These are phyloP conservation scores for Dolichopus griseipennis DNA, from an alignment of 2,888 invertebrate genomes.

Conservation along the genomic window DNA sequence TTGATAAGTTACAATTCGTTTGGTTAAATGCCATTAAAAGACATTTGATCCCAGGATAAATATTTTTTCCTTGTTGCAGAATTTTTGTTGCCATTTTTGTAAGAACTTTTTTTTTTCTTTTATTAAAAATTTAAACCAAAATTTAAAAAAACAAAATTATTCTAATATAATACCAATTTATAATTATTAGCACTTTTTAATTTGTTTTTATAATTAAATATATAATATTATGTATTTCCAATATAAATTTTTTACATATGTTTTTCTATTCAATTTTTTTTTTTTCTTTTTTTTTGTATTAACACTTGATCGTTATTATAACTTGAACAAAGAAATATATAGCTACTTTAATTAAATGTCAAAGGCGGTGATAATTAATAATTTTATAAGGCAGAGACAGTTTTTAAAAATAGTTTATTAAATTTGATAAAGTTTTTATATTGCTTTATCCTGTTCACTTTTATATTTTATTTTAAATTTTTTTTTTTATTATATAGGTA, in stretches of 20 bases:
- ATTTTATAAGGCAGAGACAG: no score
- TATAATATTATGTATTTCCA: neutral
- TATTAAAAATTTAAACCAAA: no score
- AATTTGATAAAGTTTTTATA: neutral
- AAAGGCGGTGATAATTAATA: no score
- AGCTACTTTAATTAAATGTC: no score
- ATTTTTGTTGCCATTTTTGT: constrained; percentile 13
- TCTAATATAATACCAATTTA: neutral
- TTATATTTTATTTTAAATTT: neutral
- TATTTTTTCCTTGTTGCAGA: constrained; percentile 9
- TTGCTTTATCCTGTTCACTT: neutral
- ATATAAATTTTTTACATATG: neutral
- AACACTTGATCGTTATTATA: no score
- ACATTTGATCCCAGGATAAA: neutral
- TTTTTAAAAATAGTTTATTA: no score
- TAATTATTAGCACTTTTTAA: neutral
- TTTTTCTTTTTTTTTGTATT: no score
- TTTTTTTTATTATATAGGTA: no score
- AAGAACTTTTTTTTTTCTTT: constrained; percentile 10
- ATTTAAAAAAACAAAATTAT: neutral
- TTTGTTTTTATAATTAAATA: neutral
- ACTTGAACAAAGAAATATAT: no score
- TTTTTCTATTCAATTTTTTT: no score
- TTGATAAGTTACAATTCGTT: constrained; percentile 20
- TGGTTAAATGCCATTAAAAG: constrained; percentile 5